Conservation (phyloP, 2,113 vertebrate species). For the Pyxicephalus adspersus region DNA sequence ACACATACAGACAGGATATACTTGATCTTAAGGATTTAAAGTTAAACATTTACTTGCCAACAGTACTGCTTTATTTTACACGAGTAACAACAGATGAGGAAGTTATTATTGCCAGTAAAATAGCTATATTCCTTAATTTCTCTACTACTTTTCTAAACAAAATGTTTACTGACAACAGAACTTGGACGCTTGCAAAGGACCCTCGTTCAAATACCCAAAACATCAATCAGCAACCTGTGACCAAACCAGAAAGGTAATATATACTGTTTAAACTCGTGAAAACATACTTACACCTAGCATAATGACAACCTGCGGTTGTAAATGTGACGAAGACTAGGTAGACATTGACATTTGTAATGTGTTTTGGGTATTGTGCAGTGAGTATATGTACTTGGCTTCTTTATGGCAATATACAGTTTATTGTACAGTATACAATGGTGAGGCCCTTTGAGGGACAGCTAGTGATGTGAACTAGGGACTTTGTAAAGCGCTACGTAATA, state of each 20-base stretch:
- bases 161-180: constrained; percentile 12
- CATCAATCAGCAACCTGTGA: neutral
- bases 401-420: no score
- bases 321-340: no score
- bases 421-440: no score
- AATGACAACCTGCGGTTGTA: no score
- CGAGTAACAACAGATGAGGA: constrained; percentile 16
- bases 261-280: neutral
- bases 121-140: neutral
- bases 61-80: neutral
- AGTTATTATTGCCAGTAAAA: neutral
- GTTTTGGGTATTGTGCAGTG: no score
- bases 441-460: no score
- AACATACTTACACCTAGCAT: neutral
- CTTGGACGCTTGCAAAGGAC: neutral
- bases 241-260: constrained; percentile 28
- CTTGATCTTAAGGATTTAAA: neutral
- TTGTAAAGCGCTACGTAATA: no score
- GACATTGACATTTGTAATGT: no score
- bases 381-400: no score
- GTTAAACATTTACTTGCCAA: constrained; percentile 26
- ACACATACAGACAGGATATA: constrained; percentile 18
- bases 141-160: neutral
- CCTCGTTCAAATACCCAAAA: neutral
- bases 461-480: no score